phyloP scores from a whole-genome alignment of 2,888 invertebrate genomes.

The Drosophila longiperda region DNA sequence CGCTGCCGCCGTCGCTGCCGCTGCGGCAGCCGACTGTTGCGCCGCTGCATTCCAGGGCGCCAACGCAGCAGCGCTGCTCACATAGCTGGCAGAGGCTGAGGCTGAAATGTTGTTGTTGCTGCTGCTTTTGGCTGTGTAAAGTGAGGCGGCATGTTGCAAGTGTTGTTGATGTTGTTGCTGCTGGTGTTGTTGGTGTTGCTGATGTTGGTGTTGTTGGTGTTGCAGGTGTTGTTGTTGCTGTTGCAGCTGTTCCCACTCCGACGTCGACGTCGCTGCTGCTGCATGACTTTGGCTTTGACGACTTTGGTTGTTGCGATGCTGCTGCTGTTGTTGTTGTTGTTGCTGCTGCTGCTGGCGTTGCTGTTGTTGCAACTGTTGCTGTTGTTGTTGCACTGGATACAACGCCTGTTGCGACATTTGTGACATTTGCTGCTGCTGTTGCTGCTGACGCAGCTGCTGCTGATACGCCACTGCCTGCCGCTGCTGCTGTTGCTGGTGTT shows the following conservation, averaged over 20 bases:
- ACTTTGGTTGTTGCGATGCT: slow-evolving; percentile 81
- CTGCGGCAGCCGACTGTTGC: slow-evolving; percentile 51
- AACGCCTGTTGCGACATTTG: slow-evolving; percentile 74
- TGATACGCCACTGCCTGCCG: slow-evolving; percentile 82
- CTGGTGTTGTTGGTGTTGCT: slow-evolving; percentile 40
- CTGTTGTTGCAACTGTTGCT: slow-evolving; percentile 43
- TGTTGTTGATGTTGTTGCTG: slow-evolving; percentile 49
- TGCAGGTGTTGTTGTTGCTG: slow-evolving; percentile 53
- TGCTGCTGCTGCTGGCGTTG: slow-evolving; percentile 55
- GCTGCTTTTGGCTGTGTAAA: slow-evolving; percentile 73
- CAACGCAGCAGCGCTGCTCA: slow-evolving; percentile 76
- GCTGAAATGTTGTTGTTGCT: slow-evolving; percentile 31
- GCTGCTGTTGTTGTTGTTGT: slow-evolving; percentile 67
- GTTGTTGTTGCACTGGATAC: slow-evolving; percentile 74
- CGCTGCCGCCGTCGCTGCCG: slow-evolving; percentile 70
- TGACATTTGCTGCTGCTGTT: slow-evolving; percentile 82
- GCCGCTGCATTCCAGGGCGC: slow-evolving; percentile 72
- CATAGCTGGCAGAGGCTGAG: slow-evolving; percentile 52
- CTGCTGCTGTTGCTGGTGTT: slow-evolving; percentile 67
- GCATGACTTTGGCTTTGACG: slow-evolving; percentile 79
- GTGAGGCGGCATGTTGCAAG: slow-evolving; percentile 53
- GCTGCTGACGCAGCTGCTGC: slow-evolving; percentile 70
- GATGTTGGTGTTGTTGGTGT: slow-evolving; percentile 32
- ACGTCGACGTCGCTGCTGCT: slow-evolving; percentile 65
- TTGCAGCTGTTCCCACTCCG: slow-evolving; percentile 83